Evolutionary conservation across 2,888 invertebrate species (phyloP).

Genomic region (Epirrhoe tristata): DNA sequence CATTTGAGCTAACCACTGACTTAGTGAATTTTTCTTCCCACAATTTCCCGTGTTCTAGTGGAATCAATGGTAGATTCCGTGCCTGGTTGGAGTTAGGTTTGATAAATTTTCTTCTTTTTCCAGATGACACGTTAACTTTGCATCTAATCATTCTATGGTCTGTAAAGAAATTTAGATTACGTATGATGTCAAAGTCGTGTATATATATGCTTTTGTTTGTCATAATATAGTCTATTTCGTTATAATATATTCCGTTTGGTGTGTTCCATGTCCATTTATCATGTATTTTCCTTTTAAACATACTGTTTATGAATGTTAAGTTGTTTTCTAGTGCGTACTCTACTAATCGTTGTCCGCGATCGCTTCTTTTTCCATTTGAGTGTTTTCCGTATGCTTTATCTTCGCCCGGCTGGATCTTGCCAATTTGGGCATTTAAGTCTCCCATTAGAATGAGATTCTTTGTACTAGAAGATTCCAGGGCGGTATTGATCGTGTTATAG

Average conservation of each 20-base stretch:
- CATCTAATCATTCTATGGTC: slow-evolving; percentile 23
- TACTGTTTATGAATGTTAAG: background rate
- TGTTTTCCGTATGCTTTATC: slow-evolving; percentile 31
- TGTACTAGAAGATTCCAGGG: slow-evolving; percentile 5
- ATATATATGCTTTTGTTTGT: slow-evolving; percentile 1
- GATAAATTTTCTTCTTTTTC: background rate
- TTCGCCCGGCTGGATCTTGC: slow-evolving; percentile 20
- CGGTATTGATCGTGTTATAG: slow-evolving; percentile 1
- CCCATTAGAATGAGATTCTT: slow-evolving; percentile 39
- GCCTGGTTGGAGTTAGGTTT: background rate
- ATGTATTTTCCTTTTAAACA: background rate
- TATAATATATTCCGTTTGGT: background rate
- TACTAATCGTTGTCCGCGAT: slow-evolving; percentile 27
- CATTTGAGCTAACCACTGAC: background rate
- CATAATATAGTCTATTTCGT: slow-evolving; percentile 20
- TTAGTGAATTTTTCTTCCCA: background rate
- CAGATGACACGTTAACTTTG: background rate
- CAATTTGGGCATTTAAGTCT: slow-evolving; percentile 40
- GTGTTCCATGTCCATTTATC: slow-evolving; percentile 1
- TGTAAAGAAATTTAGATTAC: slow-evolving; percentile 10
- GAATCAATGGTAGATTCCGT: background rate
- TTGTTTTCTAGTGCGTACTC: slow-evolving; percentile 10
- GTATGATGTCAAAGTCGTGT: slow-evolving; percentile 1
- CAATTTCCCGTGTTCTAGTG: no score
- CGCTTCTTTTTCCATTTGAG: slow-evolving; percentile 33